Conservation (phyloP, 2,113 vertebrate genomes). For the Thunnus thynnus region DNA sequence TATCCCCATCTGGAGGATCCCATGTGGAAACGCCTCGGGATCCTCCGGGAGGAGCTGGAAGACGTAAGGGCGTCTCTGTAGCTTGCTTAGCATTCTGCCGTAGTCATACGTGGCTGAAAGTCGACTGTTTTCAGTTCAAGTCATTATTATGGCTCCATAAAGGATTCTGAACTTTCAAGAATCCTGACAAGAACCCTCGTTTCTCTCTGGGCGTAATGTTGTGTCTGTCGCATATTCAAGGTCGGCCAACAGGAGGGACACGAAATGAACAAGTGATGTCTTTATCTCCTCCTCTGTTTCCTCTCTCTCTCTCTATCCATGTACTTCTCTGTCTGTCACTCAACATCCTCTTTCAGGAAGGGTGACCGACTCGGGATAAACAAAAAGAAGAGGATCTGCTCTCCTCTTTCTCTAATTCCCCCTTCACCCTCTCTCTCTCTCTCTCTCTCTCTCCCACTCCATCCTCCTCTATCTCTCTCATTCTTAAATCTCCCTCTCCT, state of each 20-base stretch:
- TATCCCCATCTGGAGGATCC: not conserved
- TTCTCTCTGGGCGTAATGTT: not conserved
- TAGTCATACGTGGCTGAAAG: not conserved
- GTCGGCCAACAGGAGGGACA: constrained; percentile 29
- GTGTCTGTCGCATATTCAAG: constrained; percentile 31
- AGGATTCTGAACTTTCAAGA: not conserved
- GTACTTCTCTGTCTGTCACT: constrained; percentile 48
- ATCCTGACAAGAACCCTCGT: not conserved
- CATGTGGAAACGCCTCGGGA: too few relatives aligned
- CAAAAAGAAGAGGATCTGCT: constrained; percentile 58
- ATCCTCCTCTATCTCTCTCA: constrained; percentile 38
- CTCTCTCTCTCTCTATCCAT: constrained; percentile 20
- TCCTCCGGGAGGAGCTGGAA: not conserved
- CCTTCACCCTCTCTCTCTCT: constrained; percentile 24
- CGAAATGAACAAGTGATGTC: constrained; percentile 23
- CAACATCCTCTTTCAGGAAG: constrained; percentile 38
- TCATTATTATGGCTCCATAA: not conserved
- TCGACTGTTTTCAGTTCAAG: not conserved
- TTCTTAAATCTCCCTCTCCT: constrained; percentile 69
- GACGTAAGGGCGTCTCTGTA: too few relatives aligned
- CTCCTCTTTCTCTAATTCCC: constrained; percentile 52
- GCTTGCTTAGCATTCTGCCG: not conserved
- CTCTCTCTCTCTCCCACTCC: constrained; percentile 18
- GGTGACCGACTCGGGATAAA: constrained; percentile 54
- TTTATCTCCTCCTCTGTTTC: constrained; percentile 32